Evolutionary conservation across 30 jellyfish, hydroid and myxozoan genomes (phyloP).

Genomic region (Aurelia aurita): DNA sequence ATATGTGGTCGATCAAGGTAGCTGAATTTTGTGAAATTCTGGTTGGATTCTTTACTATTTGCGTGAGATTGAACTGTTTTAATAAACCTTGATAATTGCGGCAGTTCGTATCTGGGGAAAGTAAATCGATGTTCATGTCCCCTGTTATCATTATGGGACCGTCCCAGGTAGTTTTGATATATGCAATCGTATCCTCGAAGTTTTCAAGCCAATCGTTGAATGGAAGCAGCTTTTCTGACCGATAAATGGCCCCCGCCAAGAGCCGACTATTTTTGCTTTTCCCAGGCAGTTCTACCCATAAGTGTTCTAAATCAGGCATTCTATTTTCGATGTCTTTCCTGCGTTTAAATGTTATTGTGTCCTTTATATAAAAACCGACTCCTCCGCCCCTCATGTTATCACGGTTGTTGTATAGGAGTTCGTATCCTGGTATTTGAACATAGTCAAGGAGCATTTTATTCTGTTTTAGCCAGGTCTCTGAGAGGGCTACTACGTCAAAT

Average conservation of each 20-base stretch:
- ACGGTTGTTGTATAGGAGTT: neutral
- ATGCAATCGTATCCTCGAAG: constrained; percentile 3
- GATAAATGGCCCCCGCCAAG: constrained; percentile 10
- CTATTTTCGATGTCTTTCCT: constrained; percentile 1
- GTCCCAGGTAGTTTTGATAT: constrained; percentile 3
- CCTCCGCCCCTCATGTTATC: constrained; percentile 10
- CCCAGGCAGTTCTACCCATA: constrained; percentile 8
- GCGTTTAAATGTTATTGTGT: constrained; percentile 1
- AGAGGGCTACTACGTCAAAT: constrained; percentile 6
- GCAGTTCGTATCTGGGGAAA: neutral
- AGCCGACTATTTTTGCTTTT: constrained; percentile 3
- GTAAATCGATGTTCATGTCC: neutral
- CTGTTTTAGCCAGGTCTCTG: constrained; percentile 5
- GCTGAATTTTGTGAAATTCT: too few species aligned
- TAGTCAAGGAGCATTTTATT: constrained; percentile 1
- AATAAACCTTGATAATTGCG: constrained; percentile 3
- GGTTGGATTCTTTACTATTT: neutral
- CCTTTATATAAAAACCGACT: too few species aligned
- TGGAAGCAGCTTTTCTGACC: constrained; percentile 8
- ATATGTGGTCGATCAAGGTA: too few species aligned
- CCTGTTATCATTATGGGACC: constrained; percentile 9
- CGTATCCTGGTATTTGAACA: constrained; percentile 9
- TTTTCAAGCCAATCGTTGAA: constrained; percentile 2
- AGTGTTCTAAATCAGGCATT: neutral
- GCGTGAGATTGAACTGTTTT: constrained; percentile 3